Conservation (phyloP, 2,888 invertebrate genomes). For the Bombylius discolor region DNA sequence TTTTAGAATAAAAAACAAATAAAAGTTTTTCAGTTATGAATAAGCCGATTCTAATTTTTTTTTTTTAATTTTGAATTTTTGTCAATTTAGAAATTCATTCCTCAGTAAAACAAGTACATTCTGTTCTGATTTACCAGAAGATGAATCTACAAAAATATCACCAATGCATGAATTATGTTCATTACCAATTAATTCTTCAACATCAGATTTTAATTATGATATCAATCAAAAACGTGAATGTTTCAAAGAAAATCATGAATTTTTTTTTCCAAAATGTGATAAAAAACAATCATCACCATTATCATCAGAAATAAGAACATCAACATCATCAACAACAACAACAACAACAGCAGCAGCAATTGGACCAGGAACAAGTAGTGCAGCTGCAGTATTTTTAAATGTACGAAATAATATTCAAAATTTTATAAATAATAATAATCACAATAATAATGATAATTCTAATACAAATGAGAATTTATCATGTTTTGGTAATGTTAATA, state of each 20-base stretch:
- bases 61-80: not conserved
- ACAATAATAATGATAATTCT: not conserved
- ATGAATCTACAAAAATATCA: constrained; percentile 9
- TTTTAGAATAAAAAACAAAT: not conserved
- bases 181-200: no score
- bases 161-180: no score
- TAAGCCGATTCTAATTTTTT: not conserved
- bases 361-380: not conserved
- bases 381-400: not conserved
- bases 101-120: constrained; percentile 30
- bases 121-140: constrained; percentile 31
- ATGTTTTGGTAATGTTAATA: constrained; percentile 28
- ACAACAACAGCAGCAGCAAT: not conserved
- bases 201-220: no score
- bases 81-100: constrained; percentile 18
- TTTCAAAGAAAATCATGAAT: no score
- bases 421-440: not conserved
- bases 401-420: no score
- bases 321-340: not conserved
- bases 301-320: not conserved
- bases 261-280: no score
- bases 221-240: no score
- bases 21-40: not conserved
- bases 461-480: constrained; percentile 18
- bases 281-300: not conserved